These are phyloP conservation scores for Oscheius sp. DNA, from an alignment of 2,888 invertebrate genomes.

Conservation along the genomic window DNA sequence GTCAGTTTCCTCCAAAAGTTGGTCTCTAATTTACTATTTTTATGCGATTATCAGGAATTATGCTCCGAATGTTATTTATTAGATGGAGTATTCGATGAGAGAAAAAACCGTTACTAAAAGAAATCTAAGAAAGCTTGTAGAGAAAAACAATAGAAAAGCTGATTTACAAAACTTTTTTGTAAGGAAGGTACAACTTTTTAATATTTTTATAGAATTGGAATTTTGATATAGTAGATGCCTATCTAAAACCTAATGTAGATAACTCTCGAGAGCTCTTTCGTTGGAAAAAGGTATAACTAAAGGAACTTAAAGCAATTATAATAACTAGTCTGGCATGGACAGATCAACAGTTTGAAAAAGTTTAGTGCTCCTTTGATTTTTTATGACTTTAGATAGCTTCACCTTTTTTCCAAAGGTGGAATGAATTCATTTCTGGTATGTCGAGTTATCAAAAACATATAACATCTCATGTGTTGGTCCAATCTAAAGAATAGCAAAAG, in stretches of 20 bases:
- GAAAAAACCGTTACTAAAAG: background rate
- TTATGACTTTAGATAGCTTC: background rate
- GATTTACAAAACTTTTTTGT: too few species aligned
- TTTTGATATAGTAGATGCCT: conserved; percentile 84
- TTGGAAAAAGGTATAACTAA: conserved; percentile 87
- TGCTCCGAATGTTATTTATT: conserved; percentile 56
- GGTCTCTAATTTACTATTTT: background rate
- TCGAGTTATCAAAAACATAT: conserved; percentile 31
- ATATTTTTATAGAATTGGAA: conserved; percentile 75
- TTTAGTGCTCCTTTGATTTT: conserved; percentile 7
- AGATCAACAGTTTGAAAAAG: conserved; percentile 78
- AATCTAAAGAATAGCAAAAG: conserved; percentile 24
- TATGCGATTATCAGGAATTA: conserved; percentile 36
- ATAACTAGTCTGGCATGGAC: conserved; percentile 90
- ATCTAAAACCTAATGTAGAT: conserved; percentile 86
- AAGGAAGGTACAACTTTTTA: too few species aligned
- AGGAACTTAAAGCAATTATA: conserved; percentile 80
- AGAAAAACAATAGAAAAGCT: conserved; percentile 33
- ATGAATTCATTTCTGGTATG: conserved; percentile 29
- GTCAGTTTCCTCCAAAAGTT: conserved; percentile 69
- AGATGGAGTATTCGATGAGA: conserved; percentile 59
- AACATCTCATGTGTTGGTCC: conserved; percentile 21
- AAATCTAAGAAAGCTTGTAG: conserved; percentile 20
- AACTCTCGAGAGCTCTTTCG: conserved; percentile 83
- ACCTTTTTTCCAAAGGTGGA: conserved; percentile 31